These are phyloP conservation scores for Noctua janthina DNA, from an alignment of 2,888 invertebrate genomes.

Conservation along the genomic window DNA sequence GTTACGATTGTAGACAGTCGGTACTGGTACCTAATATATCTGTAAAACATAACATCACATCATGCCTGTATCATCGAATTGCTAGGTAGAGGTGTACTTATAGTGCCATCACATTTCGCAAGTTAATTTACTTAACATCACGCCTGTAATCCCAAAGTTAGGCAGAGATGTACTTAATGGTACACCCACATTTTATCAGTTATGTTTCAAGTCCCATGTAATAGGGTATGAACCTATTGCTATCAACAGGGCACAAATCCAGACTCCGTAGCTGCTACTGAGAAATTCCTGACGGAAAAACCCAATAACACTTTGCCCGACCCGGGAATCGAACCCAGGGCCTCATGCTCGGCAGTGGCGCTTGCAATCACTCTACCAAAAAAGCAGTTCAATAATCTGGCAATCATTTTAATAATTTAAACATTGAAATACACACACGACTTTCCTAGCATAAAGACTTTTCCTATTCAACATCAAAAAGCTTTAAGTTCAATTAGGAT, in stretches of 20 bases:
- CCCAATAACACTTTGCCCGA: too few relatives aligned
- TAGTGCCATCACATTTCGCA: too few relatives aligned
- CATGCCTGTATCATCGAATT: not conserved
- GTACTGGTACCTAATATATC: not conserved
- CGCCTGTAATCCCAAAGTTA: not conserved
- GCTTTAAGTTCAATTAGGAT: slow-evolving; percentile 21
- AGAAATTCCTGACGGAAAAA: too few relatives aligned
- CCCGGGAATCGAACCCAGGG: too few relatives aligned
- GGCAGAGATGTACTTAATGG: too few relatives aligned
- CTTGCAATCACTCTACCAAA: too few relatives aligned
- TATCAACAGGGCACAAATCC: not conserved
- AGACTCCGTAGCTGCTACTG: not conserved
- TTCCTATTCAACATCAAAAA: not conserved
- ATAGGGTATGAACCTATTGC: not conserved
- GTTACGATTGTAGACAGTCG: not conserved
- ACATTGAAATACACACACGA: not conserved
- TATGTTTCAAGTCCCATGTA: not conserved
- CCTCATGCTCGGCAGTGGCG: not conserved
- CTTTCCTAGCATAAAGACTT: not conserved
- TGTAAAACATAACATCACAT: not conserved
- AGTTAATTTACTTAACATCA: too few relatives aligned
- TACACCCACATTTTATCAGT: not conserved
- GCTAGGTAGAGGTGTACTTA: not conserved
- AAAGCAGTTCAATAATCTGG: too few relatives aligned
- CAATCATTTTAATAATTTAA: not conserved